Conservation (phyloP, 2,888 invertebrate species). For the Drosophila maculinotata region DNA sequence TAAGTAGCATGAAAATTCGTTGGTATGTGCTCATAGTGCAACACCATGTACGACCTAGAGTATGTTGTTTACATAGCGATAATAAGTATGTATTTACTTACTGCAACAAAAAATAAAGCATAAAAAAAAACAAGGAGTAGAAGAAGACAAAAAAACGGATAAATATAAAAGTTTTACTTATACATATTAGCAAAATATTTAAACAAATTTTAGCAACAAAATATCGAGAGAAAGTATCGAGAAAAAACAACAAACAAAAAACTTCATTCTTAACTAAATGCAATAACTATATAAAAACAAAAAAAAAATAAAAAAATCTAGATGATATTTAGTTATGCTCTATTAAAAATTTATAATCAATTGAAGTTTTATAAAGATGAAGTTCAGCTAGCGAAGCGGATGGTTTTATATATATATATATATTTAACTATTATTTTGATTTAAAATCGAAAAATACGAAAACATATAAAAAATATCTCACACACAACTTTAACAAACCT, state of each 20-base stretch:
- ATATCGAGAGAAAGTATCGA: constrained; percentile 46
- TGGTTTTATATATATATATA: constrained; percentile 66
- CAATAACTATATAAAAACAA: constrained; percentile 42
- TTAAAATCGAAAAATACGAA: constrained; percentile 21
- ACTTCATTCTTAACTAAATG: constrained; percentile 45
- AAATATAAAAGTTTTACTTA: constrained; percentile 72
- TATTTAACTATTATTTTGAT: constrained; percentile 55
- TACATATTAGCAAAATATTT: constrained; percentile 80
- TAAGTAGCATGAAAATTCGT: constrained; percentile 51
- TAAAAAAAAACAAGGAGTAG: constrained; percentile 1
- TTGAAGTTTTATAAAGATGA: constrained; percentile 66
- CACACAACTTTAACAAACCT: constrained; percentile 35
- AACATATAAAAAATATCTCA: constrained; percentile 18
- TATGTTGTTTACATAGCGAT: constrained; percentile 57
- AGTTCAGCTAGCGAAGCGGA: constrained; percentile 51
- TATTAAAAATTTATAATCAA: constrained; percentile 71
- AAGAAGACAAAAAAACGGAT: constrained; percentile 27
- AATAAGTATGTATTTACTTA: constrained; percentile 53
- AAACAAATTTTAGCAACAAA: constrained; percentile 75
- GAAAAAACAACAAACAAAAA: constrained; percentile 31
- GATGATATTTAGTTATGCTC: constrained; percentile 78
- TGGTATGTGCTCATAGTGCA: constrained; percentile 49
- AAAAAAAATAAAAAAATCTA: constrained; percentile 38
- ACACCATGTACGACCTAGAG: constrained; percentile 53
- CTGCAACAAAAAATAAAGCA: constrained; percentile 21